Base-by-base conservation (phyloP, 2,888 invertebrate species). In the Bedellia somnulentella region DNA sequence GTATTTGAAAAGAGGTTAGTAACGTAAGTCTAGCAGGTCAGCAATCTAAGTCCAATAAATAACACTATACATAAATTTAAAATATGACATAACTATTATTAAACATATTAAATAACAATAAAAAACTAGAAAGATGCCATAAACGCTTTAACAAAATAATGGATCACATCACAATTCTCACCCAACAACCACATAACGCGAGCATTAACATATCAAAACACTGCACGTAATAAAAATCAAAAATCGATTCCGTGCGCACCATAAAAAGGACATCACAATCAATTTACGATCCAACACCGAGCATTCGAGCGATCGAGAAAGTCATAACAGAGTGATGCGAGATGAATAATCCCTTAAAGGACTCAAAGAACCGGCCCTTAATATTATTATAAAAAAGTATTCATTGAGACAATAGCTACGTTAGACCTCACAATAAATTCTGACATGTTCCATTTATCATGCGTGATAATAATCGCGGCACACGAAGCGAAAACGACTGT, bases 341-440 rank as follows among this genome's bases (percentile, higher is more conserved):
- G 47, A 55, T 48, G 50, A 57, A 62, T 66, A 63, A 60, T 63
- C 54, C 57, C 57, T 60, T 57, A 62, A 63, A 61, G 62, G 59
- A 60, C 66, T 64, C 63, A 67, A 58, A 66, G 43, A 46, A 42
- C 49, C 47, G 46, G 56, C 50, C 52, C 62, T 63, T 57, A 58
- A 64, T 66, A 60, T 64, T 59, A 55, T 63, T 64, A 64, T 62
- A 75, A 71, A 71, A 67, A 70, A 61, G 60, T 56, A 64, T 67
- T 70, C 70, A 73, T 73, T 73, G 75, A 75, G 70, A 75, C 75
- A 75, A 75, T 73, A 73, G 71, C 50, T 43, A 54, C 60, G 60
- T 53, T 52, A 50, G 57, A 54, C 51, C 54, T 55, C 56, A 62
- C 62, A 63, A 68, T 70, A 68, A 67, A 64, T 67, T 66, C 52